phyloP scores from a whole-genome alignment of 1,140 invertebrate species.

The Gryllus bimaculatus region DNA sequence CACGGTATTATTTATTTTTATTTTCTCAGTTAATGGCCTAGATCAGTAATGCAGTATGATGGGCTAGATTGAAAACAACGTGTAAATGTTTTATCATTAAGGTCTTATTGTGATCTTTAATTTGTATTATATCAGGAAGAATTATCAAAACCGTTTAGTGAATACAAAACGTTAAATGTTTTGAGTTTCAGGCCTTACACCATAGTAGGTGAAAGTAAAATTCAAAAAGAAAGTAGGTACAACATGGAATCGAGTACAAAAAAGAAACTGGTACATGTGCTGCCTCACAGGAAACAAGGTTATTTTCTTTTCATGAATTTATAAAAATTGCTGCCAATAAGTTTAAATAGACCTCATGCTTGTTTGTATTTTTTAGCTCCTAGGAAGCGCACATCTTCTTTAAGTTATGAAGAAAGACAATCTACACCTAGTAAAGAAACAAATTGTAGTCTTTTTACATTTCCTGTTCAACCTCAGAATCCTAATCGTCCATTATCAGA shows the following conservation, averaged over 20 bases:
- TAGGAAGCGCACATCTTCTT: background rate
- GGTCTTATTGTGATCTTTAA: background rate
- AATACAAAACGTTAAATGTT: background rate
- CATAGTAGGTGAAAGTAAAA: background rate
- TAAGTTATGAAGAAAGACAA: background rate
- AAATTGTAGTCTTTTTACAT: background rate
- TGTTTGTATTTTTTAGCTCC: background rate
- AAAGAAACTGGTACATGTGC: background rate
- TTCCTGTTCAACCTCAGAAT: background rate
- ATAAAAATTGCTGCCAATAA: background rate
- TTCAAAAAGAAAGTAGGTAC: background rate
- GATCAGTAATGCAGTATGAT: too few relatives aligned
- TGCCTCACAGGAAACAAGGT: background rate
- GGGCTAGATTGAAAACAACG: background rate
- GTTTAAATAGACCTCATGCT: background rate
- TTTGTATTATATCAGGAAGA: background rate
- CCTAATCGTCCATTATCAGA: background rate
- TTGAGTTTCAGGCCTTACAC: background rate
- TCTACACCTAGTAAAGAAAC: background rate
- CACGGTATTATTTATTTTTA: background rate
- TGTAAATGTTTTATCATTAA: background rate
- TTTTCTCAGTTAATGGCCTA: too few relatives aligned
- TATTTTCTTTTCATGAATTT: background rate
- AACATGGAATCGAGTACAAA: background rate
- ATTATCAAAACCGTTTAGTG: background rate